Evolutionary conservation across 2,797 vertebrate genomes (phyloP).

Genomic region (Delichon dasypus): DNA sequence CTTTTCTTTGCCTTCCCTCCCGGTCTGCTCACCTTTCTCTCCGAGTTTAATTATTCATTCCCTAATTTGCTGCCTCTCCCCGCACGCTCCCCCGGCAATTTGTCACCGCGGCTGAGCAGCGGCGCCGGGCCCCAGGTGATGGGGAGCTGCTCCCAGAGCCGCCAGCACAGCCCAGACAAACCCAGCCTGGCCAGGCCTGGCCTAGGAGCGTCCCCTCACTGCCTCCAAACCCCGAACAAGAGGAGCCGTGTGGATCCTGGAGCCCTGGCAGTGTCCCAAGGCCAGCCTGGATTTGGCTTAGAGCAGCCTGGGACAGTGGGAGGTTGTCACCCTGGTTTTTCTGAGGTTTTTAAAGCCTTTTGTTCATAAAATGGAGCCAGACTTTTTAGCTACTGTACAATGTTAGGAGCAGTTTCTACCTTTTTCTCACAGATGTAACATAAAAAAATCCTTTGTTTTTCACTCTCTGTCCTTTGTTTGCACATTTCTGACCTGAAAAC

Average conservation of each 20-base stretch:
- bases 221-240: neutral
- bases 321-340: neutral
- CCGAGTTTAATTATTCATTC: constrained; percentile 38
- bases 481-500: no score
- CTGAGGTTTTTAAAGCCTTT: no score
- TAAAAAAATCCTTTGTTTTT: no score
- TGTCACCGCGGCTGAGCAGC: neutral
- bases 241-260: accelerated
- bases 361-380: no score
- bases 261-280: accelerated
- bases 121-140: neutral
- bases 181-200: neutral
- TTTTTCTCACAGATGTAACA: no score
- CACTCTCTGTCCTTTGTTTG: no score
- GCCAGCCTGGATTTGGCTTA: neutral
- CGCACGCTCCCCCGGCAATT: neutral
- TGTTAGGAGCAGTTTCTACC: no score
- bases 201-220: accelerated
- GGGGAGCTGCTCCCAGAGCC: neutral
- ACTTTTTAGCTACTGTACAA: no score
- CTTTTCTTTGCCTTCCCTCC: accelerated
- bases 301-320: neutral
- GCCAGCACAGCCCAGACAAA: neutral
- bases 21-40: neutral
- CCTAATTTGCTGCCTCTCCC: constrained; percentile 15